Base-by-base conservation (phyloP, 2,113 vertebrate genomes). In the Pimephales promelas region DNA sequence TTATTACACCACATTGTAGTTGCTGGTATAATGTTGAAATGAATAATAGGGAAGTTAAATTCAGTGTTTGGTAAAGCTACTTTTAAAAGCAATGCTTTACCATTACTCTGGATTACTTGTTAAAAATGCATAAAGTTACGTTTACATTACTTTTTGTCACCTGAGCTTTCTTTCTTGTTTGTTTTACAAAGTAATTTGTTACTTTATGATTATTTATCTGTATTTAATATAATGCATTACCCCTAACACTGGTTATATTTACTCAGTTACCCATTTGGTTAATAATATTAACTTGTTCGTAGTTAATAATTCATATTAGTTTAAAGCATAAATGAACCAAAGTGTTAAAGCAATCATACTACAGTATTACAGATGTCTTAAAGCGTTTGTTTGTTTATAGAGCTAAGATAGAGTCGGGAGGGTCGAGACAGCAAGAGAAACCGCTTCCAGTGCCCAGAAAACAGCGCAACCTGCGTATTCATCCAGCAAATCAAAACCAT, bases 361-460 rank as follows among this genome's bases (percentile, higher is more conserved):
- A 45, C 22, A 24, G 20, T 34, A 24, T 28, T 31, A 68, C 18
- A 20, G 16, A 36, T 22, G n/a, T 66, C 6, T 26, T 5, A 61
- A 1, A 24, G 9, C 4, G 5, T 62, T 45, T 62, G 0, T 28
- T 45, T 79, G 2, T 79, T 57, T 61, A 3, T 45, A 84, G 86
- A 20, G 0, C 28, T 56, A 71, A 14, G 8, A 36, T n/a, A 11
- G 49, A 62, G n/a, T 6, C 40, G 22, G 26, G 28, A 10, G n/a
- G 36, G 16, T n/a, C 59, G 8, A 56, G 6, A n/a, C 43, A 11
- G 75, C n/a, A 5, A 47, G 64, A 7, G 26, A 84, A 28, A 20
- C 86, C 73, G 5, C 40, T 81, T 34, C 66, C 74, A 7, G 73
- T 82, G 13, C 73, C 74, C 52, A 81, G 83, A 36, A 28, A 82